A percentile compares a stretch with the other conserved stretches of the same genome.
Conservation (phyloP, 1,140 invertebrate genomes). For the Helicorthomorpha holstii region DNA sequence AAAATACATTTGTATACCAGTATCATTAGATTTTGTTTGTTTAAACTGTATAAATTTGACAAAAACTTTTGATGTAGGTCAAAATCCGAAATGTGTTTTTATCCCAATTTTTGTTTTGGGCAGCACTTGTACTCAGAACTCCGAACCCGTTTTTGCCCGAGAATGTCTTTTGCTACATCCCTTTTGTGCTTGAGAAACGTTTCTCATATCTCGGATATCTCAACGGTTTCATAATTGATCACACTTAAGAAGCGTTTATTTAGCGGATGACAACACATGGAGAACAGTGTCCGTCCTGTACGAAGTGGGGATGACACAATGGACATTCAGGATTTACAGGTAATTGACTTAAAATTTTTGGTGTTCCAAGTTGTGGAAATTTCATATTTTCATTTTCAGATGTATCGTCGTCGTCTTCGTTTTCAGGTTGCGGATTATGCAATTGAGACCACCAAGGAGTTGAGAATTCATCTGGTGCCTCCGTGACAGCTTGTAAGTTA, state of each 20-base stretch:
- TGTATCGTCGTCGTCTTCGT: background rate
- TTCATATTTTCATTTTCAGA: background rate
- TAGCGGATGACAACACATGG: background rate
- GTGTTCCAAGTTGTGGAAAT: background rate
- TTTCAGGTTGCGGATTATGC: background rate
- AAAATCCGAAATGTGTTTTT: too few species aligned
- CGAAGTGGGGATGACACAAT: background rate
- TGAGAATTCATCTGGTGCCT: background rate
- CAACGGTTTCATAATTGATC: too few species aligned
- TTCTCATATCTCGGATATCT: too few species aligned
- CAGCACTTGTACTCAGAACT: too few species aligned
- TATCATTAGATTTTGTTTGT: too few species aligned
- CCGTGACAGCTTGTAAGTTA: background rate
- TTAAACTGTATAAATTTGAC: too few species aligned
- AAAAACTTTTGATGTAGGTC: too few species aligned
- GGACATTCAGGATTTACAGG: background rate
- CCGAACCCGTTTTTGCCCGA: too few species aligned
- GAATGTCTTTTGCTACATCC: too few species aligned
- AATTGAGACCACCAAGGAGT: background rate
- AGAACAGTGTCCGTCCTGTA: background rate
- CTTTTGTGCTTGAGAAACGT: too few species aligned
- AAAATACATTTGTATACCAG: too few species aligned
- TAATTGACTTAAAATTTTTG: background rate
- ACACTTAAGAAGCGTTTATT: conserved; percentile 9
- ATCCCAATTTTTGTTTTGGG: too few species aligned